Evolutionary conservation across 2,888 invertebrate species (phyloP), one percentile per base, ranked within the genome.

Genomic region (Ceraclea dissimilis): DNA sequence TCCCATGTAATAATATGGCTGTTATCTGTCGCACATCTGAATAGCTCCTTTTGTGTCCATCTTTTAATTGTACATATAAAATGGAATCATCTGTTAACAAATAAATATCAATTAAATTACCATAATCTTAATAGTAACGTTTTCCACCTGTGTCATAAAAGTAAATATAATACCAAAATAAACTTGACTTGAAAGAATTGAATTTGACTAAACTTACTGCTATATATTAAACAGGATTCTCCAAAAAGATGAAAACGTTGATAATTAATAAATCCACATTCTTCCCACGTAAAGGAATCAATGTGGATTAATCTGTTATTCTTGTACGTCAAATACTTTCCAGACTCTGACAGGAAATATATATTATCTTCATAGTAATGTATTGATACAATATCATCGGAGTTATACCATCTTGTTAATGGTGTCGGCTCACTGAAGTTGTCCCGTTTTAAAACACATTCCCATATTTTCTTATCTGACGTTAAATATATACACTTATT

Each of bases 401-500:
- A 56, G 26, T 49, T 50, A 47, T 51, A 61, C 59, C 59, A 61
- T 53, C 47, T 59, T 33, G 54, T 47, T 48, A 57, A 51, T 21
- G 57, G 10, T 44, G 39, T 26, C n/a, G 51, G 50, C 26, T 43
- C 33, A 18, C n/a, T 47, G 44, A 48, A 49, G 6, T 11, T 50
- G 8, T 46, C 22, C 31, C 17, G 22, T 33, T 16, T 55, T 8
- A 58, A 20, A 18, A 22, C 22, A 18, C 54, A 56, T 51, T 47
- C 50, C 17, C 44, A 59, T 19, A 61, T 16, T 49, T 51, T 49
- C 34, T 58, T 57, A 31, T 55, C 22, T 20, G 39, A 33, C 21
- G 61, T 56, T n/a, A 59, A 43, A 54, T 61, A 61, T 50, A 56
- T 57, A 26, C 57, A 61, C 17, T 33, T 21, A 21, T 59, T 53